A percentile compares a stretch with the other conserved stretches of the same genome.
Conservation (phyloP, 2,113 vertebrate species). For the Cinclus cinclus region DNA sequence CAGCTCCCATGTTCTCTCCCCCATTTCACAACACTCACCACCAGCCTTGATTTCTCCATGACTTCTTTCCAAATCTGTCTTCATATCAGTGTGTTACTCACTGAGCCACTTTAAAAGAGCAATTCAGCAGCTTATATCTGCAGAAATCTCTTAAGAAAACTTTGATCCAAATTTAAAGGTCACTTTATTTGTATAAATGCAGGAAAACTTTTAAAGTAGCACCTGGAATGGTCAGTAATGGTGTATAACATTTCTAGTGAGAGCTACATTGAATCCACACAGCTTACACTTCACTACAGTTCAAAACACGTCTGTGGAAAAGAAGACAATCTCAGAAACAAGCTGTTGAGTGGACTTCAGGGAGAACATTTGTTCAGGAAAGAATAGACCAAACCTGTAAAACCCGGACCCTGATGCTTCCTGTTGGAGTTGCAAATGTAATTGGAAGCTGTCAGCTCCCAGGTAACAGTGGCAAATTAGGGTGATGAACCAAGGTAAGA, state of each 20-base stretch:
- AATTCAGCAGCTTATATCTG: background rate
- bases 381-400: slow-evolving; percentile 7
- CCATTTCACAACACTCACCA: background rate
- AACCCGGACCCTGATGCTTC: background rate
- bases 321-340: background rate
- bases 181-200: background rate
- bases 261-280: background rate
- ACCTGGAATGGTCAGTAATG: background rate
- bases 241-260: background rate
- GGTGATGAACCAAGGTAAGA: slow-evolving; percentile 28
- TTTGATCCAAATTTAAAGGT: background rate
- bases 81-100: background rate
- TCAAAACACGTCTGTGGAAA: background rate
- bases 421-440: slow-evolving; percentile 20
- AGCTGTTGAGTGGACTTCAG: background rate
- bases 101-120: background rate
- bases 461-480: slow-evolving; percentile 33
- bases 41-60: background rate
- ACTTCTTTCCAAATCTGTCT: background rate
- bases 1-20: background rate
- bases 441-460: slow-evolving; percentile 40
- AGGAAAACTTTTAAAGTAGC: background rate
- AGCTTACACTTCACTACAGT: background rate
- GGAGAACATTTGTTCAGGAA: slow-evolving; percentile 12
- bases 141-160: background rate